Conservation (phyloP, 1,140 invertebrate genomes). For the Penaeus chinensis region DNA sequence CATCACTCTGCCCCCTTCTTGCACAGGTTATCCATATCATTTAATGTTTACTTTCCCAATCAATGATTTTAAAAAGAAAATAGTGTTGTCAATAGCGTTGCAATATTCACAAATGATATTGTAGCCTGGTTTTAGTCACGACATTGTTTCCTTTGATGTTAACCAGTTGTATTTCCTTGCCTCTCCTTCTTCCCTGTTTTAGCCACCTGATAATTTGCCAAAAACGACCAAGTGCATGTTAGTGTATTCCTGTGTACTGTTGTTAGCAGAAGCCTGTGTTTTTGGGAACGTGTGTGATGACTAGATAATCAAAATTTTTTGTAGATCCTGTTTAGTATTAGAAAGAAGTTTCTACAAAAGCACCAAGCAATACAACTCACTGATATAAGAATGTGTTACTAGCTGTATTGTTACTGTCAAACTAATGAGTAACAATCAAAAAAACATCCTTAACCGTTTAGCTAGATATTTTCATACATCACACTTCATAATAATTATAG, state of each 20-base stretch:
- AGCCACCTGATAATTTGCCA: conserved; percentile 35
- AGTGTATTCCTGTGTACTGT: conserved; percentile 53
- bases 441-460: conserved; percentile 57
- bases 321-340: conserved; percentile 43
- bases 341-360: conserved; percentile 56
- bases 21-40: conserved; percentile 37
- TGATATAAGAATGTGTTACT: conserved; percentile 54
- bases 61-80: no score
- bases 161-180: conserved; percentile 8
- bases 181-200: conserved; percentile 3
- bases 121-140: conserved; percentile 46
- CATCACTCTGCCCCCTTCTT: conserved; percentile 50
- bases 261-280: conserved; percentile 49
- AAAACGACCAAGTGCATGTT: conserved; percentile 53
- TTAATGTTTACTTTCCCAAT: neutral
- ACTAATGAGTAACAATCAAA: conserved; percentile 58
- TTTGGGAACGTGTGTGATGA: conserved; percentile 58
- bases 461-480: conserved; percentile 61
- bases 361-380: conserved; percentile 60
- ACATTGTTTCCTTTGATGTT: conserved; percentile 51
- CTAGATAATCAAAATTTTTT: conserved; percentile 61
- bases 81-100: no score
- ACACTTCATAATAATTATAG: conserved; percentile 56
- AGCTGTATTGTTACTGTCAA: conserved; percentile 50
- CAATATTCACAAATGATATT: conserved; percentile 17